Evolutionary conservation across 1,140 invertebrate species (phyloP), one percentile per base, ranked within the genome.

Genomic region (Drosophila subobscura): DNA sequence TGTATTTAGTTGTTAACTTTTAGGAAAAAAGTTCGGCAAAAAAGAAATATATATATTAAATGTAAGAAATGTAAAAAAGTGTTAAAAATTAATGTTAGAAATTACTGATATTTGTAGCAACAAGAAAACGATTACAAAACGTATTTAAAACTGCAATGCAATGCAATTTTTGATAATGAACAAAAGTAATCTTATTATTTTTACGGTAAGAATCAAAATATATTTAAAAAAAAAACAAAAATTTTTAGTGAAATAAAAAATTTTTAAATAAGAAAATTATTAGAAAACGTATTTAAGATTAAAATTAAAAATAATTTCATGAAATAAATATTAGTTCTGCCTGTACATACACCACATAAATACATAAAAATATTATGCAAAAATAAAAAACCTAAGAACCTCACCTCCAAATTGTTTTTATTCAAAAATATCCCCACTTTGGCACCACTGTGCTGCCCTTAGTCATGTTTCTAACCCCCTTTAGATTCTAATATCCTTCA

Each of bases 401-500:
- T 2, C 2, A 10, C 40, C 0, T 41, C 12, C 33, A 5, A 8
- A 20, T 14, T 6, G 22, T 23, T 12, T 29, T 14, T 7, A 10
- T 57, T n/a, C 23, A 0, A 1, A 25, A 8, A 10, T 23, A 37
- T 25, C 0, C 49, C 4, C 1, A 12, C 7, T 49, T 41, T 51
- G 6, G 33, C 4, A 23, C 52, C 59, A 59, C 55, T 59, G 72
- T 58, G 33, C 23, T 33, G 4, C 2, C 25, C 1, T 60, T 56
- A 85, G 64, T 50, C 53, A 77, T 65, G 81, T 80, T 86, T 44
- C 25, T 5, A 27, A 27, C 25, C 25, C 46, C 8, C 45, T 88
- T 78, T 81, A 61, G 5, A 50, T 63, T 78, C 81, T 86, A 86
- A 88, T 51, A 41, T 56, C 22, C 29, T 88, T 88, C 74, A 74